Percentiles rank a stretch among this genome's conserved stretches.
phyloP scores from a whole-genome alignment of 2,888 invertebrate genomes.

The Apocheima hispidaria region DNA sequence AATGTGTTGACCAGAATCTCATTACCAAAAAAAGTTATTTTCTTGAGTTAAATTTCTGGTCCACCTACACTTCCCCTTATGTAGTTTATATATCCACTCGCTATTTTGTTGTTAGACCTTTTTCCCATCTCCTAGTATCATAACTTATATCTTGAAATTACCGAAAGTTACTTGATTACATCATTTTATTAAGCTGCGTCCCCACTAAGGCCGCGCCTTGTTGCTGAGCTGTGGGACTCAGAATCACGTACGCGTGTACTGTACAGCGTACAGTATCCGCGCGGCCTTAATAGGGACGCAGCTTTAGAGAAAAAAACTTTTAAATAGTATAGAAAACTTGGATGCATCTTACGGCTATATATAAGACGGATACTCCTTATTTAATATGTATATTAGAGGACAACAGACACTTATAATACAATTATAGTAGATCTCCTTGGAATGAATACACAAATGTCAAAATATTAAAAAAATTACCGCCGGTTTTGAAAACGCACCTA shows the following conservation, averaged over 20 bases:
- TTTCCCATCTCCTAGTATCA: background rate
- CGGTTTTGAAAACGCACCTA: slow-evolving; percentile 8
- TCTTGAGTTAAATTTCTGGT: too few species aligned
- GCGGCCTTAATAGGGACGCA: too few species aligned
- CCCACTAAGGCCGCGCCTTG: too few species aligned
- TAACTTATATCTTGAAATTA: background rate
- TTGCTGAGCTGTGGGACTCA: too few species aligned
- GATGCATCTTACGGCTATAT: slow-evolving; percentile 71
- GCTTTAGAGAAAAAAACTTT: background rate
- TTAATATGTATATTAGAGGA: slow-evolving; percentile 68
- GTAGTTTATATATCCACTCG: background rate
- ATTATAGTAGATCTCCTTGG: slow-evolving; percentile 72
- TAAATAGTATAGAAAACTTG: background rate
- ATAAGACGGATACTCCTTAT: slow-evolving; percentile 82
- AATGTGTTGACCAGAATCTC: too few species aligned
- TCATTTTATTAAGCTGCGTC: background rate
- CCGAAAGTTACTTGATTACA: background rate
- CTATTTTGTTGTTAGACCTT: background rate
- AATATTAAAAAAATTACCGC: slow-evolving; percentile 34
- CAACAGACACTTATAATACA: slow-evolving; percentile 81
- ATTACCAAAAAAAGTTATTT: too few species aligned
- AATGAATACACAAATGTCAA: slow-evolving; percentile 79
- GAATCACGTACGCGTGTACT: too few species aligned
- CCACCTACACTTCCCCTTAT: background rate
- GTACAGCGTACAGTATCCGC: too few species aligned